These are phyloP conservation scores for Stegostoma tigrinum DNA, from an alignment of 2,113 vertebrate genomes.

Conservation along the genomic window DNA sequence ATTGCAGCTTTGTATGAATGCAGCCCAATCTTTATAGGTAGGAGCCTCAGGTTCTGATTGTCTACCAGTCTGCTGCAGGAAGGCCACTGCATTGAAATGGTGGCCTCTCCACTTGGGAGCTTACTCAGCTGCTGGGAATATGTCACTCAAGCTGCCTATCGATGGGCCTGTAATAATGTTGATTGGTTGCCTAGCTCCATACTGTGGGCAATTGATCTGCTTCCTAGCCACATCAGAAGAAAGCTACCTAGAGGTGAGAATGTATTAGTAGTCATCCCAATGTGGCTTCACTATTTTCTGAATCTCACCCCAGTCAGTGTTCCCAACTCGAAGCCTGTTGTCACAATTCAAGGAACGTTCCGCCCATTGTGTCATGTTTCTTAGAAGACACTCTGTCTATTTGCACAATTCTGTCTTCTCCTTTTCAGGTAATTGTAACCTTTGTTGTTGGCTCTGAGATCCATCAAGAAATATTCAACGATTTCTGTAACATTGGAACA, in stretches of 20 bases:
- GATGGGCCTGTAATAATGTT: not conserved
- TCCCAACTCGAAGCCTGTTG: not conserved
- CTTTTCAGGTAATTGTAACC: slow-evolving; percentile 56
- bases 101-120: not conserved
- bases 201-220: too few relatives aligned
- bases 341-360: not conserved
- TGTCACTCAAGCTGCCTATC: not conserved
- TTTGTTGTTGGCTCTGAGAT: slow-evolving; percentile 63
- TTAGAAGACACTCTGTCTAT: not conserved
- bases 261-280: not conserved
- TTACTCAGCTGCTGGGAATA: not conserved
- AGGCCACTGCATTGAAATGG: too few relatives aligned
- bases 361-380: not conserved
- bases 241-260: not conserved
- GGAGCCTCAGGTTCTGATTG: not conserved
- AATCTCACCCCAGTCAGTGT: too few relatives aligned
- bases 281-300: not conserved
- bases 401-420: slow-evolving; percentile 39
- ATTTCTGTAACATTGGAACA: slow-evolving; percentile 58
- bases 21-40: not conserved
- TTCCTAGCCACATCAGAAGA: not conserved
- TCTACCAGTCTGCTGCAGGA: too few relatives aligned
- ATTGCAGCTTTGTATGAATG: not conserved
- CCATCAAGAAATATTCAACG: slow-evolving; percentile 56
- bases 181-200: not conserved